phyloP scores from a whole-genome alignment of 2,113 vertebrate species.

The Gnathonemus longibarbis region DNA sequence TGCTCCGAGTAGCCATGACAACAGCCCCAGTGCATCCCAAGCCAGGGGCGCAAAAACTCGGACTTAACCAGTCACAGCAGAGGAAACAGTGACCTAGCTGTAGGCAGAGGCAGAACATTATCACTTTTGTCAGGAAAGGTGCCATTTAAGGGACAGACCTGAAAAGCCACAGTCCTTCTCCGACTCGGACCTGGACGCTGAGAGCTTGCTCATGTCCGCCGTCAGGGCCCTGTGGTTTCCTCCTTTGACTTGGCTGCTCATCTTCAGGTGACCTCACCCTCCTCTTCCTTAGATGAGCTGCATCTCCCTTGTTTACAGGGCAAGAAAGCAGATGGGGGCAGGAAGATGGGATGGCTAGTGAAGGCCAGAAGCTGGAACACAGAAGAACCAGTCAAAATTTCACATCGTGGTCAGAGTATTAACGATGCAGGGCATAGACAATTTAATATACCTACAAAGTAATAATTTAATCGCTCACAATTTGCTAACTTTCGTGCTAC shows the following conservation, averaged over 20 bases:
- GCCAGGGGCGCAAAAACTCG: not conserved
- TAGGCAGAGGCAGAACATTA: not conserved
- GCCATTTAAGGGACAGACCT: slow-evolving; percentile 55
- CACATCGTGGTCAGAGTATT: not conserved
- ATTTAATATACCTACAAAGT: not conserved
- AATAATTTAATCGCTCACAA: not conserved
- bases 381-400: not conserved
- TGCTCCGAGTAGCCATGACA: not conserved
- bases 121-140: not conserved
- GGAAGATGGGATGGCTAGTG: not conserved
- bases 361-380: not conserved
- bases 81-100: slow-evolving; percentile 3
- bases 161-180: slow-evolving; percentile 84
- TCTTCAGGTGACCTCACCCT: not conserved
- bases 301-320: not conserved
- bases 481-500: not conserved
- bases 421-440: not conserved
- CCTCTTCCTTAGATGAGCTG: not conserved
- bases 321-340: not conserved
- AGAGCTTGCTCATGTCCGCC: slow-evolving; percentile 38
- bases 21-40: not conserved
- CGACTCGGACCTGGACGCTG: slow-evolving; percentile 53
- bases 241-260: slow-evolving; percentile 32
- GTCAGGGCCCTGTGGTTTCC: slow-evolving; percentile 35
- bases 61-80: not conserved